Conservation (phyloP, 2,888 invertebrate genomes). For the Tetragonisca angustula region DNA sequence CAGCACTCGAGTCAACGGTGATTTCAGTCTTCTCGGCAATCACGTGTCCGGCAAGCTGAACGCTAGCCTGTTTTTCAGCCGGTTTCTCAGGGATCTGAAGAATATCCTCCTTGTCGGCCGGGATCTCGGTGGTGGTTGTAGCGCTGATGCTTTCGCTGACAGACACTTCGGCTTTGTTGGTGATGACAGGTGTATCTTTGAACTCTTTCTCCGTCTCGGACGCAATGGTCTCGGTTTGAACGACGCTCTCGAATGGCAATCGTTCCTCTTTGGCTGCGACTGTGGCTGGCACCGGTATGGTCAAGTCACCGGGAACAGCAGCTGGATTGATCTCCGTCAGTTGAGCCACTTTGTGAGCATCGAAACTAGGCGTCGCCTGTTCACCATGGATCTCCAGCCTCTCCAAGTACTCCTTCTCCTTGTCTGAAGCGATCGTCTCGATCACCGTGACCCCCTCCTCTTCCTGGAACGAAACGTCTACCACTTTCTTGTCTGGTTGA, state of each 20-base stretch:
- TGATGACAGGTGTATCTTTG: conserved; percentile 70
- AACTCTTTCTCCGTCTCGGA: conserved; percentile 86
- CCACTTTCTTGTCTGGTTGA: conserved; percentile 78
- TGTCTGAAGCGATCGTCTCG: conserved; percentile 85
- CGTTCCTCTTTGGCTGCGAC: conserved; percentile 84
- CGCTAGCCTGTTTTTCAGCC: conserved; percentile 82
- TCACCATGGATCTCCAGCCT: conserved; percentile 73
- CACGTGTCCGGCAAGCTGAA: conserved; percentile 84
- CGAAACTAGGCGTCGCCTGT: conserved; percentile 82
- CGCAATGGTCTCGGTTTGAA: conserved; percentile 86
- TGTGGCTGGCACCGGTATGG: conserved; percentile 76
- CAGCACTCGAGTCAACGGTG: conserved; percentile 83
- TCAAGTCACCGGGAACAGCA: conserved; percentile 84
- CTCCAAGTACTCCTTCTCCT: conserved; percentile 81
- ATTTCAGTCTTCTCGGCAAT: conserved; percentile 86
- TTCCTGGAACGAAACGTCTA: conserved; percentile 80
- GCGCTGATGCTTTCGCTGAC: conserved; percentile 82
- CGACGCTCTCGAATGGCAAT: conserved; percentile 86
- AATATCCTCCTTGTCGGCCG: conserved; percentile 85
- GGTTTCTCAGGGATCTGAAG: conserved; percentile 82
- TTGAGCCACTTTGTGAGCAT: conserved; percentile 86
- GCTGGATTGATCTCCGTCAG: conserved; percentile 86
- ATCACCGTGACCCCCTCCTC: conserved; percentile 85
- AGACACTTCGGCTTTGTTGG: conserved; percentile 78
- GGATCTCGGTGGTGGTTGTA: conserved; percentile 86